These are phyloP conservation scores for Phania funesta DNA, from an alignment of 2,888 invertebrate genomes.

Conservation along the genomic window DNA sequence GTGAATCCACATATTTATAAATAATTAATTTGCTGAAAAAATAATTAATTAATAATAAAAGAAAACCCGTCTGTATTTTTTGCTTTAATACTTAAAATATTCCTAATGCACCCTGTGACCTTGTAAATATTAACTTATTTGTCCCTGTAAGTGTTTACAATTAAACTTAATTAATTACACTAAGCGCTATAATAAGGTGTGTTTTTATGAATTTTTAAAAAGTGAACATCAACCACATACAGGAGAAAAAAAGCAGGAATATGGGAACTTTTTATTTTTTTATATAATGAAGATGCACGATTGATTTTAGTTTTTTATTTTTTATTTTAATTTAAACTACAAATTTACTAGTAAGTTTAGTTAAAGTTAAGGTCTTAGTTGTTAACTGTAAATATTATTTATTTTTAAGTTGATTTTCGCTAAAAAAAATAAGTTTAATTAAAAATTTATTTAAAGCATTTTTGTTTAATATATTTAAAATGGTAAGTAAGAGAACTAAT, in stretches of 20 bases:
- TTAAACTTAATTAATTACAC: conserved; percentile 20
- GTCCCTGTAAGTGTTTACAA: conserved; percentile 38
- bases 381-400: conserved; percentile 61
- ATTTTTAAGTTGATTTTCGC: conserved; percentile 49
- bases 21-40: conserved; percentile 39
- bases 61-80: conserved; percentile 26
- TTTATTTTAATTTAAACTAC: conserved; percentile 21
- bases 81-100: background rate
- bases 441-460: background rate
- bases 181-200: conserved; percentile 28
- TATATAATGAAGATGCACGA: background rate
- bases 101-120: conserved; percentile 30
- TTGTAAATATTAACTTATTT: conserved; percentile 62
- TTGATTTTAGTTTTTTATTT: conserved; percentile 29
- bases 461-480: background rate
- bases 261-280: conserved; percentile 6
- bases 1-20: conserved; percentile 79
- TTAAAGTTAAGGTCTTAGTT: conserved; percentile 54
- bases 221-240: conserved; percentile 6
- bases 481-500: background rate
- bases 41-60: background rate
- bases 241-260: background rate
- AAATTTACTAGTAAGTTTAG: conserved; percentile 40
- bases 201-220: background rate
- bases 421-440: conserved; percentile 33